Evolutionary conservation across 2,797 vertebrate genomes (phyloP), one percentile per base, ranked within the genome.

Genomic region (Clarias laeviceps): DNA sequence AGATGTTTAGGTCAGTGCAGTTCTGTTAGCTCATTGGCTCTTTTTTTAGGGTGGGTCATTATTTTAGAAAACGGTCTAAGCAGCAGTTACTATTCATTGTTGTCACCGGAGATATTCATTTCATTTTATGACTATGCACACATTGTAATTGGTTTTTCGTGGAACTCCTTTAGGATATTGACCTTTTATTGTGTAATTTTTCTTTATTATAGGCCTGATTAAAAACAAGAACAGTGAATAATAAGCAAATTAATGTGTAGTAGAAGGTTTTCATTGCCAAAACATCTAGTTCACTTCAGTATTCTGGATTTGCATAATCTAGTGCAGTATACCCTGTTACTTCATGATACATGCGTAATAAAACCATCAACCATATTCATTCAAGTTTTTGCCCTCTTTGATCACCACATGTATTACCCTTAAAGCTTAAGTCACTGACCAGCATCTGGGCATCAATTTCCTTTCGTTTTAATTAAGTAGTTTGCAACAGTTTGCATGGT

Each of bases 21-120:
- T 85, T 69, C 74, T 82, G 85, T 87, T 80, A 84, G 74, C 50
- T 64, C 56, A 57, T 59, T 84, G 66, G 29, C 50, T 62, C 72
- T 78, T 84, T 85, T 64, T 64, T 62, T 56, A 61, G 34, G 83
- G 69, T 68, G 34, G 83, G 69, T 78, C 80, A 89, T 84, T 82
- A 37, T 69, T 34, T 9, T 37, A 32, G 32, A 34, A 34, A 20
- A 54, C 72, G 57, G 54, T 54, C 7, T 84, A 34, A 45, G 40
- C 11, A 14, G 66, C 61, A 68, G 68, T 82, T 65, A 54, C 62
- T 68, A 77, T 82, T 66, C 29, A 61, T 79, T 82, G 29, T 78
- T 78, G 29, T 78, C 68, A 12, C 78, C 73, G 65, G 45, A 84
- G 61, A 64, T 77, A 65, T 82, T 68, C 27, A 86, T 64, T n/a